Conservation (phyloP, 2,797 vertebrate genomes). For the Schizopygopsis pylzovi region DNA sequence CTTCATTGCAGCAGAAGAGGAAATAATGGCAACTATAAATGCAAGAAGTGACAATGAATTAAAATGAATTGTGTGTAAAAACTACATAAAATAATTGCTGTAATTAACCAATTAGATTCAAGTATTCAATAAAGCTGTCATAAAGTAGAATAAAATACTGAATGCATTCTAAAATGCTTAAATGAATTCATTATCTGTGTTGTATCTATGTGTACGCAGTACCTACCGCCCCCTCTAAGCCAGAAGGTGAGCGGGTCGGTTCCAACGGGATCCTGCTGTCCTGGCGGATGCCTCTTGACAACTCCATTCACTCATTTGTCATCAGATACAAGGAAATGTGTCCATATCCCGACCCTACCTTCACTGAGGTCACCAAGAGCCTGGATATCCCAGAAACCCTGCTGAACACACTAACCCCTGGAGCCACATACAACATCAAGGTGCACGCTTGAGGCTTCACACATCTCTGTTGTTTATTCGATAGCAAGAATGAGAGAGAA, state of each 20-base stretch:
- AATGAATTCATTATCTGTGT: background rate
- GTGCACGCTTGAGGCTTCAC: constrained; percentile 29
- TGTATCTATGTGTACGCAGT: constrained; percentile 66
- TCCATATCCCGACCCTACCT: constrained; percentile 86
- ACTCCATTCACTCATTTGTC: constrained; percentile 82
- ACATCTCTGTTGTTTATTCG: background rate
- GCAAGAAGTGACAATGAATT: background rate
- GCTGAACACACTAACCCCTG: constrained; percentile 90
- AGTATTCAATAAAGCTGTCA: background rate
- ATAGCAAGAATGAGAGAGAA: constrained; percentile 7
- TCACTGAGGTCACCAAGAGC: constrained; percentile 81
- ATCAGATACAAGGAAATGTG: constrained; percentile 96
- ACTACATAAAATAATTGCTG: background rate
- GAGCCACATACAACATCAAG: constrained; percentile 89
- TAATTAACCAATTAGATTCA: background rate
- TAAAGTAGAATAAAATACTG: background rate
- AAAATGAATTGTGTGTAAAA: background rate
- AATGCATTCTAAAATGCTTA: background rate
- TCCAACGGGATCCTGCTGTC: constrained; percentile 94
- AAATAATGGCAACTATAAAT: background rate
- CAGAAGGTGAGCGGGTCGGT: constrained; percentile 90
- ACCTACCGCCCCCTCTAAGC: constrained; percentile 80
- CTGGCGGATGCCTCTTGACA: constrained; percentile 82
- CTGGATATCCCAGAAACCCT: constrained; percentile 88
- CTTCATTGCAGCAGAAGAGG: constrained; percentile 3